These are phyloP conservation scores for Nautilus pompilius DNA, from an alignment of 1,140 invertebrate species.

Conservation along the genomic window DNA sequence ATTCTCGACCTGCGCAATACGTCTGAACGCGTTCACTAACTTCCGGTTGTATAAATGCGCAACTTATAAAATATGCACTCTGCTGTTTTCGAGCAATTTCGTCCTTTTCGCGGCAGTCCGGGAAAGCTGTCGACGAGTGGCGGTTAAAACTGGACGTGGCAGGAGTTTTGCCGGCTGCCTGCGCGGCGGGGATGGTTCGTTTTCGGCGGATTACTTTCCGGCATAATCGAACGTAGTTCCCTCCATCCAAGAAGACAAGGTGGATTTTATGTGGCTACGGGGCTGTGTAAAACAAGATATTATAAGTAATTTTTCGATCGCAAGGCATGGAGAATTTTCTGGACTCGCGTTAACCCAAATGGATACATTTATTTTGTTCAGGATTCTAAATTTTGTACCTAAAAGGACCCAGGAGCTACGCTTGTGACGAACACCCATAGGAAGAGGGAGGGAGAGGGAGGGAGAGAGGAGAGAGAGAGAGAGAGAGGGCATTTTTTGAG, in stretches of 20 bases:
- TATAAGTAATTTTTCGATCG: not conserved
- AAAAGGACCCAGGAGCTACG: not conserved
- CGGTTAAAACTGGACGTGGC: not conserved
- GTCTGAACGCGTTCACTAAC: not conserved
- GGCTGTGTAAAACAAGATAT: not conserved
- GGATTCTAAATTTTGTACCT: not conserved
- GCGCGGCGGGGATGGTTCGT: not conserved
- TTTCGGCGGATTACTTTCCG: not conserved
- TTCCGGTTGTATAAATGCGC: not conserved
- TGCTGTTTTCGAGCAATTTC: not conserved
- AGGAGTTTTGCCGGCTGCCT: not conserved
- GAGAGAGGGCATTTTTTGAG: too few relatives aligned
- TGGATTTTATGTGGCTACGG: not conserved
- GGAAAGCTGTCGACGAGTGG: not conserved
- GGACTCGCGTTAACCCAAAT: conserved; percentile 2
- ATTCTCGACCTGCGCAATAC: not conserved
- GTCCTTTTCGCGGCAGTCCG: not conserved
- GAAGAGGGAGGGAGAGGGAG: too few relatives aligned
- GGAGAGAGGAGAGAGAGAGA: too few relatives aligned
- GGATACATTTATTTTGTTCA: not conserved
- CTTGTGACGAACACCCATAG: not conserved
- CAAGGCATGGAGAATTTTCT: not conserved
- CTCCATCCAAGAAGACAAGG: not conserved
- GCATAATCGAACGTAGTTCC: conserved; percentile 2
- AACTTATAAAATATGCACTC: not conserved